These are phyloP conservation scores for Kuschelorhynchus macadamiae DNA, from an alignment of 2,888 invertebrate genomes.

Conservation along the genomic window DNA sequence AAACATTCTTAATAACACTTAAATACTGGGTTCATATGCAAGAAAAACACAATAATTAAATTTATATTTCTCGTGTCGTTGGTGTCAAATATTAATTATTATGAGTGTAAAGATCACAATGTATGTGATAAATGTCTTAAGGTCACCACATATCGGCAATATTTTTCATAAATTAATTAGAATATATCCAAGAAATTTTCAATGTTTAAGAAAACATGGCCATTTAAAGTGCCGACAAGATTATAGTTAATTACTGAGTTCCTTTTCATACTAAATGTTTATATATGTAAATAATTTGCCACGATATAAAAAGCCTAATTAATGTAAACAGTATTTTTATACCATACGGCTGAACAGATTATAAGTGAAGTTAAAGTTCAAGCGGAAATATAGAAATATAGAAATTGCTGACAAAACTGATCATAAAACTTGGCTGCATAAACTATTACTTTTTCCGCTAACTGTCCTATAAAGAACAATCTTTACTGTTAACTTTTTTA, in stretches of 20 bases:
- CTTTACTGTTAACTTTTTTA: too few species aligned
- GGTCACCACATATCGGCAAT: conserved; percentile 36
- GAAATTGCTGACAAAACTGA: too few species aligned
- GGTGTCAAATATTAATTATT: conserved; percentile 63
- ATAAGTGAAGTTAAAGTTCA: too few species aligned
- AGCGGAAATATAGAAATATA: too few species aligned
- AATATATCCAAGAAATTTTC: conserved; percentile 16
- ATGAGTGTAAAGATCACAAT: conserved; percentile 60
- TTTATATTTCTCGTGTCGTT: conserved; percentile 36
- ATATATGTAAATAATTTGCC: conserved; percentile 3
- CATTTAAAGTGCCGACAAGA: conserved; percentile 1
- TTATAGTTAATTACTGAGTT: not conserved
- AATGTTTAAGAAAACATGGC: conserved; percentile 1
- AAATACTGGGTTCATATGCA: conserved; percentile 1
- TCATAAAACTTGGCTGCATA: too few species aligned
- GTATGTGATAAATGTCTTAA: conserved; percentile 46
- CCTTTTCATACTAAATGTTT: not conserved
- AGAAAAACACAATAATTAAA: conserved; percentile 30
- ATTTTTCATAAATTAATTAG: conserved; percentile 18
- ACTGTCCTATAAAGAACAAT: too few species aligned
- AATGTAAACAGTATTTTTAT: conserved; percentile 6
- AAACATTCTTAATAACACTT: too few species aligned
- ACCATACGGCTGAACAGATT: not conserved
- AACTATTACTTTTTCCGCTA: too few species aligned
- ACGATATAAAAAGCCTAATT: conserved; percentile 20